Percentiles rank a stretch among this genome's conserved stretches.
Conservation (phyloP, 2,888 invertebrate genomes). For the Machimus rusticus region DNA sequence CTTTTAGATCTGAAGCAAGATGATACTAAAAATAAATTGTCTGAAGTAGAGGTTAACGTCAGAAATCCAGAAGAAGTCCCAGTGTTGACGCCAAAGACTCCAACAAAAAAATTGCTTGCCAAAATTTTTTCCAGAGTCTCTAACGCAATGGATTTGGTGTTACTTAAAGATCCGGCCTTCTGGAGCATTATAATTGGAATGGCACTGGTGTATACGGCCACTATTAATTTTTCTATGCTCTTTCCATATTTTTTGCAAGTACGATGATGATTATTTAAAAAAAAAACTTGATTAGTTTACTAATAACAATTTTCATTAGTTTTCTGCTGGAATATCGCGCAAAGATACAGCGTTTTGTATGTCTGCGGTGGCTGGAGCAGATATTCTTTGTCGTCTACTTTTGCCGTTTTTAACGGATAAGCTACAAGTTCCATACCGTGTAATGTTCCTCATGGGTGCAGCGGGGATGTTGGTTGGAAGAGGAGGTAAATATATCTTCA, state of each 20-base stretch:
- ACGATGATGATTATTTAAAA: conserved; percentile 43
- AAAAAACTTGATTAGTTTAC: not conserved
- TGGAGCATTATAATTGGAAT: conserved; percentile 73
- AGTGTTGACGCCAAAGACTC: conserved; percentile 47
- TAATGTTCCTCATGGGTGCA: conserved; percentile 71
- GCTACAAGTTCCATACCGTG: conserved; percentile 68
- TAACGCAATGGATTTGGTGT: conserved; percentile 69
- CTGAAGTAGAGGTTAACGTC: not conserved
- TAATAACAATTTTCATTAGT: conserved; percentile 46
- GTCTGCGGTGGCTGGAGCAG: conserved; percentile 74
- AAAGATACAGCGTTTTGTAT: conserved; percentile 72
- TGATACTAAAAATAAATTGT: conserved; percentile 8
- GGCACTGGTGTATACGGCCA: conserved; percentile 72
- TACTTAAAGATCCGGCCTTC: conserved; percentile 70
- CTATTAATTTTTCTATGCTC: conserved; percentile 75
- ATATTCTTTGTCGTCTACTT: conserved; percentile 71
- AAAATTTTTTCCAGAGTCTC: conserved; percentile 57
- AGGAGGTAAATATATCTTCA: conserved; percentile 32
- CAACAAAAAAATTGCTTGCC: conserved; percentile 50
- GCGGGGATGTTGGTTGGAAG: conserved; percentile 65
- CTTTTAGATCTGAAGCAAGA: conserved; percentile 50
- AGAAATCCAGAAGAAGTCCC: conserved; percentile 47
- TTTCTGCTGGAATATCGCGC: conserved; percentile 60
- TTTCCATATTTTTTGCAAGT: conserved; percentile 74
- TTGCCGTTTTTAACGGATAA: conserved; percentile 71